Conservation (phyloP, 2,888 invertebrate genomes). For the Drosophila austrosaltans region DNA sequence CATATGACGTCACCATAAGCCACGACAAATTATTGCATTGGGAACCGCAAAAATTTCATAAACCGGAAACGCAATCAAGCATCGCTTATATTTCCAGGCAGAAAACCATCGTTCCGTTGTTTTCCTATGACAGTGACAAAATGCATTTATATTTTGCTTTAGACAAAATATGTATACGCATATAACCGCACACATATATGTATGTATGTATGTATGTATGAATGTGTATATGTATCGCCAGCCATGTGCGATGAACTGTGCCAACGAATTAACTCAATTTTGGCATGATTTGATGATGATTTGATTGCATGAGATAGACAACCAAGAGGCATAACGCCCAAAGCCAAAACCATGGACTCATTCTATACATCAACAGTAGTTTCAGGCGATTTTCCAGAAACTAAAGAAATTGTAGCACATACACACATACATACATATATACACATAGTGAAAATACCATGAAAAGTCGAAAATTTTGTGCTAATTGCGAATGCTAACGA, state of each 20-base stretch:
- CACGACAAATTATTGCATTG: conserved; percentile 75
- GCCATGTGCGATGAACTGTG: conserved; percentile 64
- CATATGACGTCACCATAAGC: conserved; percentile 48
- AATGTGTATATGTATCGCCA: conserved; percentile 25
- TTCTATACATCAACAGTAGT: background rate
- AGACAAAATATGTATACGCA: conserved; percentile 56
- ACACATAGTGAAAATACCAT: conserved; percentile 17
- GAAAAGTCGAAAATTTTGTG: conserved; percentile 23
- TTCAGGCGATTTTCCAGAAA: conserved; percentile 16
- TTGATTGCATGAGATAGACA: conserved; percentile 59
- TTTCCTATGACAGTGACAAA: conserved; percentile 59
- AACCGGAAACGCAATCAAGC: conserved; percentile 79
- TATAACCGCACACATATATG: conserved; percentile 59
- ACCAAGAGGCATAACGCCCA: conserved; percentile 15
- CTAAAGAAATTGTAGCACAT: conserved; percentile 33
- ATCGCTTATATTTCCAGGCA: conserved; percentile 61
- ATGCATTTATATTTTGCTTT: conserved; percentile 70
- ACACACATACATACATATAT: too few species aligned
- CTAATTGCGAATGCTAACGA: conserved; percentile 61
- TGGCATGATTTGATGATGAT: conserved; percentile 74
- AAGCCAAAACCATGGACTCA: background rate
- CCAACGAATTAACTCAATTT: conserved; percentile 71
- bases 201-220: background rate
- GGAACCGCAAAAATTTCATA: conserved; percentile 73
- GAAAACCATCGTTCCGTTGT: conserved; percentile 52